Percentiles rank a stretch among this genome's conserved stretches.
Evolutionary conservation across 2,113 vertebrate species (phyloP).

Genomic region (Pluvialis apricaria): DNA sequence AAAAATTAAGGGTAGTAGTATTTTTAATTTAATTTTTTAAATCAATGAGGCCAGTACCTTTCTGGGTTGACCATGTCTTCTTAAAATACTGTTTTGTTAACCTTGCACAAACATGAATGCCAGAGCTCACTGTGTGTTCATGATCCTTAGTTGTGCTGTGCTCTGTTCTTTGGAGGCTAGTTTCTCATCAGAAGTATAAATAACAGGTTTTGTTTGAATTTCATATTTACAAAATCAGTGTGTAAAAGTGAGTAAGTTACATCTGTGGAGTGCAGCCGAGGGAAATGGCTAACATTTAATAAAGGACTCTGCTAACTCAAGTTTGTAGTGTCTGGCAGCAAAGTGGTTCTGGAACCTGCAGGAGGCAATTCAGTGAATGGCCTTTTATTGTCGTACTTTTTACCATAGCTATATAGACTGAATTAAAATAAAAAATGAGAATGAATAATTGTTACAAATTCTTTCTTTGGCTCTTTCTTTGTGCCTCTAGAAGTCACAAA

Average conservation of each 20-base stretch:
- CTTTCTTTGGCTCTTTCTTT: not conserved
- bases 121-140: not conserved
- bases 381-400: not conserved
- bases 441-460: not conserved
- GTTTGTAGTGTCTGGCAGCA: not conserved
- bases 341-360: not conserved
- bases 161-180: not conserved
- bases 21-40: not conserved
- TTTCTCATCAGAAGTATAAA: not conserved
- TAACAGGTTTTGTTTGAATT: not conserved
- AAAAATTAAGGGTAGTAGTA: not conserved
- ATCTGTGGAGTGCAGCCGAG: not conserved
- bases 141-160: not conserved
- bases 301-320: not conserved
- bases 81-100: not conserved
- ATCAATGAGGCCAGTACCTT: not conserved
- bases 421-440: not conserved
- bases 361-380: not conserved
- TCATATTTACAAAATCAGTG: not conserved
- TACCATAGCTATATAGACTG: not conserved
- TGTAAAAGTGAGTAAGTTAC: not conserved
- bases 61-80: not conserved
- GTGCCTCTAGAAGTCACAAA: not conserved
- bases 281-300: not conserved
- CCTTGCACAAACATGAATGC: not conserved